Evolutionary conservation across 2,113 vertebrate genomes (phyloP), one percentile per base, ranked within the genome.

Genomic region (Zapus hudsonius): DNA sequence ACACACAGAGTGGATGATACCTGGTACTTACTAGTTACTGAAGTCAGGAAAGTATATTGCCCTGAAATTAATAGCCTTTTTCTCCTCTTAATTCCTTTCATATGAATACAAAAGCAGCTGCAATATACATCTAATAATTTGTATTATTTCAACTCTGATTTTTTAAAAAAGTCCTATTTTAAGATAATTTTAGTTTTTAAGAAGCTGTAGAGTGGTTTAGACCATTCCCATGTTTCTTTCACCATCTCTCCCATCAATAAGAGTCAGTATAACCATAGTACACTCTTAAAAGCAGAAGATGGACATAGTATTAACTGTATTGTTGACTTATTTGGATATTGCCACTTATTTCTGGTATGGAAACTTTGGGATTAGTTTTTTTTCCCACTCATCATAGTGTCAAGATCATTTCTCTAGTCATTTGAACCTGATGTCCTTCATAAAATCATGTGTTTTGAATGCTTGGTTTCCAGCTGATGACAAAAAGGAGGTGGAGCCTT

Each of bases 161-260:
- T 36, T 57, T 59, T 47, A 78, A 38, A 22, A n/a, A 76, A 69
- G 15, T 40, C 40, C 3, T 70, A 64, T 74, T 94, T 73, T 33
- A 57, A 74, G 83, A 78, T 67, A 31, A 72, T 29, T 87, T 73
- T 69, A 90, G 57, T 63, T n/a, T 33, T 80, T 11, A 91, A 88
- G 52, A 76, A 81, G 33, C 70, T 63, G 1, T 13, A 47, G 79
- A 88, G 25, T 15, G 70, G 33, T 44, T 75, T 64, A 80, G 22
- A 63, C 7, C 40, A 27, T 89, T 31, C 36, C 13, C 5, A 0
- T 70, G 22, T 76, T 11, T 36, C 84, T 70, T 93, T 61, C 67
- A 31, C 40, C 67, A 55, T 15, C 12, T 74, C 2, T 79, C 33
- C 55, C 12, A 33, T 42, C 72, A 31, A 47, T 75, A 44, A 52